These are phyloP conservation scores for Ateles fusciceps DNA, from an alignment of 2,797 vertebrate species.

Conservation along the genomic window DNA sequence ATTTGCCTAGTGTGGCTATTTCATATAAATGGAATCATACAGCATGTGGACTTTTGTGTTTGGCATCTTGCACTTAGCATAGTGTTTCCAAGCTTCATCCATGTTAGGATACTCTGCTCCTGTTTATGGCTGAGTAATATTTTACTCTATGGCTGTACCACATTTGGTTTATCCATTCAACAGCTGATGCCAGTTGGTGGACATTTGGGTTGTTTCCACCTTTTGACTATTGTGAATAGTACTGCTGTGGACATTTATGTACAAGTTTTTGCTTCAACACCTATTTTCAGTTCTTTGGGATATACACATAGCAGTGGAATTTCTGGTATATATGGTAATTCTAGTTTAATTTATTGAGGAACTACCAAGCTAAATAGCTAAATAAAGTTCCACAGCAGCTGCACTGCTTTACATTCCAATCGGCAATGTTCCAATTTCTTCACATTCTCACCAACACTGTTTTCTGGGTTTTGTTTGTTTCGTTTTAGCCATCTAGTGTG, in stretches of 20 bases:
- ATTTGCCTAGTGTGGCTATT: neutral
- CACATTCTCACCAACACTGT: neutral
- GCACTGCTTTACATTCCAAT: neutral
- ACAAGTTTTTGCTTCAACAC: neutral
- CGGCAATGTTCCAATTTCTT: neutral
- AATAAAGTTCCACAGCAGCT: neutral
- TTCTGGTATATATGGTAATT: neutral
- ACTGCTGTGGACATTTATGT: neutral
- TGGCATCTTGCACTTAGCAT: neutral
- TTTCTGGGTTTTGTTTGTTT: neutral
- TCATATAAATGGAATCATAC: neutral
- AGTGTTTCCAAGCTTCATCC: neutral
- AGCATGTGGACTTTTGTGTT: neutral
- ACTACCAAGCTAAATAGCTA: neutral
- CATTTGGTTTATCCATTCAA: neutral
- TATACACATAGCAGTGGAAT: neutral
- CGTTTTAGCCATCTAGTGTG: neutral
- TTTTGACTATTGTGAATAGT: neutral
- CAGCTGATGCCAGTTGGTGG: neutral
- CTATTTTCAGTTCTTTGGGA: neutral
- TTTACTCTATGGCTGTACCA: rapidly evolving
- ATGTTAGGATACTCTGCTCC: neutral
- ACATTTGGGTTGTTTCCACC: neutral
- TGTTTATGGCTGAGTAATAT: neutral
- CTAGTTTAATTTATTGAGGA: neutral